Evolutionary conservation across 2,797 vertebrate species (phyloP).

Genomic region (Euthynnus affinis): DNA sequence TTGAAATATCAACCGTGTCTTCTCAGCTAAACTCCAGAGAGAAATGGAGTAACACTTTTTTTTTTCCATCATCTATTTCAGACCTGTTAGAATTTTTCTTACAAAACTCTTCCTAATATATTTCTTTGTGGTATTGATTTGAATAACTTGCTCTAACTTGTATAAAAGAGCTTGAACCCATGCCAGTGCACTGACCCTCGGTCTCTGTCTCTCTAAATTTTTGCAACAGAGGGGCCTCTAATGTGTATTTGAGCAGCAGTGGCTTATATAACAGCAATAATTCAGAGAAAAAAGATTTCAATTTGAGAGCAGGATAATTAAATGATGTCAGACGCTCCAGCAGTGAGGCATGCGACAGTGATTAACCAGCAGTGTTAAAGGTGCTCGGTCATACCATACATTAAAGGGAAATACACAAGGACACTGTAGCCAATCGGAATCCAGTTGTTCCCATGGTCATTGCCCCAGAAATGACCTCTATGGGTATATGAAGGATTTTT

Average conservation of each 20-base stretch:
- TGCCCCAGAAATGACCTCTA: slow-evolving; percentile 58
- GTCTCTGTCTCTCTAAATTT: background rate
- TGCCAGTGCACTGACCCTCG: background rate
- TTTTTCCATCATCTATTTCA: background rate
- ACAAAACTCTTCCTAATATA: no score
- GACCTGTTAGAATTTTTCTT: background rate
- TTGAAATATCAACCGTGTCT: no score
- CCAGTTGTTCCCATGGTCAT: slow-evolving; percentile 8
- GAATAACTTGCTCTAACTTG: background rate
- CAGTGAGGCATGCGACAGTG: slow-evolving; percentile 32
- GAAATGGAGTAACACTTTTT: background rate
- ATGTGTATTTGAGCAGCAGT: slow-evolving; percentile 19
- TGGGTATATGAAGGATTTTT: slow-evolving; percentile 10
- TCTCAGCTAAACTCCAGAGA: no score
- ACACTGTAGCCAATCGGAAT: slow-evolving; percentile 46
- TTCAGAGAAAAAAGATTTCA: slow-evolving; percentile 36
- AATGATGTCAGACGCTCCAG: slow-evolving; percentile 38
- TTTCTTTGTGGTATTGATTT: background rate
- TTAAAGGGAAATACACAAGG: background rate
- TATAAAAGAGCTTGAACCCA: background rate
- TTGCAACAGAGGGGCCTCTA: background rate
- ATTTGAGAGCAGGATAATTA: slow-evolving; percentile 32
- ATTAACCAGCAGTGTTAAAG: slow-evolving; percentile 41
- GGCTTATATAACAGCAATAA: slow-evolving; percentile 24
- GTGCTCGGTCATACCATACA: slow-evolving; percentile 6